Conservation (phyloP, 92 coral and sea anemone species). For the Diadumene lineata region DNA sequence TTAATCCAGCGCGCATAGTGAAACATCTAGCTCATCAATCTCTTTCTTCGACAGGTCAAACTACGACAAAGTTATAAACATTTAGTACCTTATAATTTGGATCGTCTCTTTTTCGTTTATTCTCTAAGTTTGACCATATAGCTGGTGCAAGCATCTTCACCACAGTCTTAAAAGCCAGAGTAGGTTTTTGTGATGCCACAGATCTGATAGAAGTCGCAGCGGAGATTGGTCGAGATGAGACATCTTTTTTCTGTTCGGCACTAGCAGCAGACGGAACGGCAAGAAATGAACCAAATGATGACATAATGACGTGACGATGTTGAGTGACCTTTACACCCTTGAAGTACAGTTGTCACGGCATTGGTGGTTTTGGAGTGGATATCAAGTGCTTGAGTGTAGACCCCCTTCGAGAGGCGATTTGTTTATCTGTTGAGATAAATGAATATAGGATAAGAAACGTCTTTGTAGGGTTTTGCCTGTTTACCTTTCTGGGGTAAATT, state of each 20-base stretch:
- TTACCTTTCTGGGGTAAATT: no score
- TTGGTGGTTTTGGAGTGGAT: neutral
- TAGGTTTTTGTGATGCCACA: conserved; percentile 7
- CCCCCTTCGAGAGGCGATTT: no score
- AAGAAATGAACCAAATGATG: conserved; percentile 25
- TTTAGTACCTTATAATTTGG: conserved; percentile 12
- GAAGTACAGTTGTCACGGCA: neutral
- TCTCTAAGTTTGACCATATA: conserved; percentile 58
- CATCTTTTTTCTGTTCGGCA: conserved; percentile 13
- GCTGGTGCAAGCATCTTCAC: conserved; percentile 83
- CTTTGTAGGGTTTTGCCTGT: no score
- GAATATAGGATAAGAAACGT: no score
- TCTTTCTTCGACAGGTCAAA: neutral
- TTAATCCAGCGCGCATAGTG: no score
- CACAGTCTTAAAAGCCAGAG: conserved; percentile 36
- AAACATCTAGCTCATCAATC: no score
- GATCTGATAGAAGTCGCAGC: conserved; percentile 1
- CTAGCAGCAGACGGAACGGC: conserved; percentile 9
- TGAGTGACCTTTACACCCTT: neutral
- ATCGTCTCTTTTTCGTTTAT: conserved; percentile 27
- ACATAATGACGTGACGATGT: conserved; percentile 26
- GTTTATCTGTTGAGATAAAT: no score
- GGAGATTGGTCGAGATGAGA: neutral
- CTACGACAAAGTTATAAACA: neutral
- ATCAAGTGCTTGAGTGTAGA: no score